Base-by-base conservation (phyloP, 1,140 invertebrate species). In the Adelges cooleyi region DNA sequence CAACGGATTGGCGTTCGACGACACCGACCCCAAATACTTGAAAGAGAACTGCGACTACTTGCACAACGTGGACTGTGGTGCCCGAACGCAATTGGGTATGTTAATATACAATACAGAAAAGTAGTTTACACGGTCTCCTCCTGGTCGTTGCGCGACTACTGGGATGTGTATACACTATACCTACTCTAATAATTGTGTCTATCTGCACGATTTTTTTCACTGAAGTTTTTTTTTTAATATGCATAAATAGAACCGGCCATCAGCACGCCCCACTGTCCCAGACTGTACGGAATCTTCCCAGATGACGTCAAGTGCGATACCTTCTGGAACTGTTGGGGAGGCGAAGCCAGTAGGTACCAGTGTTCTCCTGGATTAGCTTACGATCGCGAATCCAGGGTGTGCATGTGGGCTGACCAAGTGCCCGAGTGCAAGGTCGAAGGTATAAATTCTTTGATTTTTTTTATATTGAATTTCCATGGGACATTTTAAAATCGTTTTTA, bases 251-350 rank as follows among this genome's bases (percentile, higher is more conserved):
- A 95, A 73, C 88, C 90, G 15, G 82, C 92, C 71, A 87, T 94
- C 71, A 80, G 83, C 38, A 89, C 91, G 17, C 80, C 88, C 1
- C 87, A 95, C 75, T 95, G 92, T 72, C 72, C 86, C 13, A 80
- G 91, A 51, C 77, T 95, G 48, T 94, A 95, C 76, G 92, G 92
- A 73, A 93, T 95, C 76, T 95, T 95, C 82, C 75, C 90, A 65
- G 91, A 95, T 74, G 86, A 86, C 20, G 77, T 80, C 67, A 91
- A 93, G 75, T 94, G 92, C 75, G 87, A 92, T 74, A 86, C 89
- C 1, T 95, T 95, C 85, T 95, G 90, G 87, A 93, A 92, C 75
- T 95, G 92, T 77, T 94, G 92, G 90, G 92, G 92, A 76, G 92
- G 92, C 40, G 91, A 94, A 75, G 85, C 90, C 9, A 92, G 88